Percentiles rank a stretch among this genome's conserved stretches.
Evolutionary conservation across 1,140 invertebrate species (phyloP).

Genomic region (Drosophila quadrilineata): DNA sequence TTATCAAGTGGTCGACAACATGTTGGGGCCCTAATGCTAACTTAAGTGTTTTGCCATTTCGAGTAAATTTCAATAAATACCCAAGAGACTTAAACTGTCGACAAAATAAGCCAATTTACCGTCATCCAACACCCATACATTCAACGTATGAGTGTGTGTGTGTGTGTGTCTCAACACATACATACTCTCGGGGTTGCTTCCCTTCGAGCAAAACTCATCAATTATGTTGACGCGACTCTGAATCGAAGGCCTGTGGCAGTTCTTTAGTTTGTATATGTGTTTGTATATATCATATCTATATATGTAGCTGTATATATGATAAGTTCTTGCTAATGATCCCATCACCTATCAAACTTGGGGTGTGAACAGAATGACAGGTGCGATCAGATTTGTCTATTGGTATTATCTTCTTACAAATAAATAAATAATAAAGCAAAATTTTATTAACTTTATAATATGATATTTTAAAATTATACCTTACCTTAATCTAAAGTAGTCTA

Average conservation of each 20-base stretch:
- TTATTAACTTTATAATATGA: no score
- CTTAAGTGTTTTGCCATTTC: conserved; percentile 72
- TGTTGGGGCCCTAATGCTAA: conserved; percentile 35
- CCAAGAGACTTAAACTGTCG: conserved; percentile 67
- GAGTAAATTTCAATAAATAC: conserved; percentile 77
- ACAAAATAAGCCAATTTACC: conserved; percentile 77
- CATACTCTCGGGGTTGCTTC: conserved; percentile 34
- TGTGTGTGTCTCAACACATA: conserved; percentile 35
- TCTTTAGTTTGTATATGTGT: background rate
- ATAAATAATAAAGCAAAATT: no score
- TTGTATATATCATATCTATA: background rate
- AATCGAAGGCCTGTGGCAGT: conserved; percentile 23
- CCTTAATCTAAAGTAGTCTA: no score
- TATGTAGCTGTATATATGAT: background rate
- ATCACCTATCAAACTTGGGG: conserved; percentile 19
- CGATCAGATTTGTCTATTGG: no score
- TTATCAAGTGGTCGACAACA: conserved; percentile 31
- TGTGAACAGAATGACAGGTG: conserved; percentile 2
- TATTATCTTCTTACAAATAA: no score
- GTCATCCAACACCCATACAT: conserved; percentile 22
- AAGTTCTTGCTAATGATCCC: conserved; percentile 58
- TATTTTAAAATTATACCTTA: no score
- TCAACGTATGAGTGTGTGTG: conserved; percentile 5
- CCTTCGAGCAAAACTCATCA: conserved; percentile 69
- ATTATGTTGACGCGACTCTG: conserved; percentile 68